Base-by-base conservation (phyloP, 2,797 vertebrate genomes). In the Bradypodion ventrale region DNA sequence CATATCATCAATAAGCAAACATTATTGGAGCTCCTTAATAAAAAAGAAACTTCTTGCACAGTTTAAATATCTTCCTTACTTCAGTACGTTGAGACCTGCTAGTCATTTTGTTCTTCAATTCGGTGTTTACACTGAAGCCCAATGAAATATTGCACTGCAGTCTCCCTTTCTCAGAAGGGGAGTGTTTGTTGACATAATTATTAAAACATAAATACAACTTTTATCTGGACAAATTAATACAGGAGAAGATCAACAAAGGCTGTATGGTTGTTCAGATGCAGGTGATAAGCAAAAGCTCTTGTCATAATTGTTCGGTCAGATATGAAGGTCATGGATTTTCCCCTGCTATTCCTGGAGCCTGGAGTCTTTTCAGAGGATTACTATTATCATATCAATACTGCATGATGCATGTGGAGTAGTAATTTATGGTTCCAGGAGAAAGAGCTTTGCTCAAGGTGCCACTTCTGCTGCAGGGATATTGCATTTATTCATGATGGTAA, bases 1-100 rank as follows among this genome's bases (percentile, higher is more conserved):
- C 85, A 83, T 85, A 77, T 88, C 0, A 1, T 93, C 92, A 92
- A 88, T 93, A 93, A 88, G 66, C 74, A 92, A 83, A 77, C 27
- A 70, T 40, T 90, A 88, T 86, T 87, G 60, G 83, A 86, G 81
- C 87, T 87, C 84, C 75, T 78, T 7, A 66, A 89, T 89, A 91
- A 75, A 79, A 84, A 52, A 12, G 84, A 89, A 81, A 82, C 69
- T 88, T 19, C 2, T 5, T 44, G 56, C 68, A 46, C 81, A 85
- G 86, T 35, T 15, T 66, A 89, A 78, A 82, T 75, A 83, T 35
- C 1, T 7, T 35, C 1, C 66, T 21, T 7, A 10, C 65, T 88
- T 80, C 35, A 52, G 27, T 77, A 59, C 37, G 35, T 63, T 32
- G 79, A 81, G 70, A 65, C 42, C 42, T 82, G 79, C 42, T 82